These are phyloP conservation scores for Berghia stephanieae DNA, from an alignment of 1,140 invertebrate genomes.

Conservation along the genomic window DNA sequence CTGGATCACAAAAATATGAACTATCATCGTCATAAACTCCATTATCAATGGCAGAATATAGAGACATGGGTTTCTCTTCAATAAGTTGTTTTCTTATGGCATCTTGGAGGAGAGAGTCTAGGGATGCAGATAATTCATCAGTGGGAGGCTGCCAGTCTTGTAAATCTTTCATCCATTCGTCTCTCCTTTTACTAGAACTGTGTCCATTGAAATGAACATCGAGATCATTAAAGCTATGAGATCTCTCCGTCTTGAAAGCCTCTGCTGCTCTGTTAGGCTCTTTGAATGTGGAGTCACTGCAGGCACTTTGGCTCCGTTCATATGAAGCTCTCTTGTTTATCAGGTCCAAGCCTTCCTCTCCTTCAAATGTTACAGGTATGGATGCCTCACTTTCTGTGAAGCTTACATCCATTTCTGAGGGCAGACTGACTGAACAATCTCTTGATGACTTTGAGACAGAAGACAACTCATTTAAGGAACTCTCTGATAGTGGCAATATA, in stretches of 20 bases:
- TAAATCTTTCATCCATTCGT: conserved; percentile 23
- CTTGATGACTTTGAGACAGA: too few species aligned
- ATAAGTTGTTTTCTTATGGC: conserved; percentile 40
- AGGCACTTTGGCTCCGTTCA: conserved; percentile 27
- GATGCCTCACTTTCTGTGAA: conserved; percentile 34
- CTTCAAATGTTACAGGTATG: conserved; percentile 18
- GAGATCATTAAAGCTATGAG: conserved; percentile 30
- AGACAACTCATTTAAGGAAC: too few species aligned
- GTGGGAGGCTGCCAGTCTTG: conserved; percentile 38
- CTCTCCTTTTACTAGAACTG: conserved; percentile 15
- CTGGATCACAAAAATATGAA: conserved; percentile 76
- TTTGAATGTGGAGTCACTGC: conserved; percentile 26
- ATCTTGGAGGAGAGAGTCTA: conserved; percentile 53
- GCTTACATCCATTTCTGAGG: conserved; percentile 28
- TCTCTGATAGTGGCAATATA: too few species aligned
- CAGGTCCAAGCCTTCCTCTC: background rate
- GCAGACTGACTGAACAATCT: too few species aligned
- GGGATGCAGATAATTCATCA: conserved; percentile 51
- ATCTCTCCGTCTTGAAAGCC: conserved; percentile 24
- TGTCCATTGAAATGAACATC: conserved; percentile 15
- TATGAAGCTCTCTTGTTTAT: conserved; percentile 15
- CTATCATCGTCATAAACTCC: conserved; percentile 45
- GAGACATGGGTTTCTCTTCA: conserved; percentile 40
- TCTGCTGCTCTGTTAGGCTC: conserved; percentile 11
- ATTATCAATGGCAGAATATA: conserved; percentile 51